Conservation (phyloP, 92 coral and sea anemone genomes). For the Paragorgia papillata region DNA sequence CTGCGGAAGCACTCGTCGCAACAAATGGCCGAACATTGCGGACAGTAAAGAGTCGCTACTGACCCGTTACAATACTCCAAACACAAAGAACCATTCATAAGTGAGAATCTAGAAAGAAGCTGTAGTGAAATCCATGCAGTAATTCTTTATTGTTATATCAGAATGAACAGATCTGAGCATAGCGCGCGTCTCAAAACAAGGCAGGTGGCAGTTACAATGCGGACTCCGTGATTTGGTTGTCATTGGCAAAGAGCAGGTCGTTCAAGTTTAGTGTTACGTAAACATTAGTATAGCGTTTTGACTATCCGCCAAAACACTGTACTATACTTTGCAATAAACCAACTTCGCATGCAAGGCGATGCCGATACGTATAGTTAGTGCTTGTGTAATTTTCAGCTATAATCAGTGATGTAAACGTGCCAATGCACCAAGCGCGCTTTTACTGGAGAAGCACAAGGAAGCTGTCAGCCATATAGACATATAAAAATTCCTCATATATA, state of each 20-base stretch:
- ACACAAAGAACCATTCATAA: constrained; percentile 7
- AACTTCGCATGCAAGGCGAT: too few species aligned
- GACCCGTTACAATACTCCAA: constrained; percentile 80
- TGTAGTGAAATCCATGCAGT: neutral
- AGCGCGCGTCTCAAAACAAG: constrained; percentile 4
- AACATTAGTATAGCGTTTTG: too few species aligned
- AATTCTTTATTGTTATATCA: neutral
- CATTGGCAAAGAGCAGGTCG: neutral
- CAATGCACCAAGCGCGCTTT: too few species aligned
- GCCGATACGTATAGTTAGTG: too few species aligned
- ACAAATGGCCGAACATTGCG: constrained; percentile 90
- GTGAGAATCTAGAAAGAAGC: neutral
- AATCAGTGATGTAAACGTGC: too few species aligned
- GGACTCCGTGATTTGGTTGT: neutral
- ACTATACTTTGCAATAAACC: too few species aligned
- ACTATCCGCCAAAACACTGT: too few species aligned
- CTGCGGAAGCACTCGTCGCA: constrained; percentile 73
- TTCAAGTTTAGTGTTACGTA: neutral
- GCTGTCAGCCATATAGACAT: too few species aligned
- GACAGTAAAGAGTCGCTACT: constrained; percentile 76
- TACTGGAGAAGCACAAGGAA: too few species aligned
- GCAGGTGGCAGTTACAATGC: constrained; percentile 11
- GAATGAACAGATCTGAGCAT: too few species aligned
- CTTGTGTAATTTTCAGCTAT: too few species aligned
- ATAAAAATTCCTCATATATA: too few species aligned